Base-by-base conservation (phyloP, 2,888 invertebrate species). In the Drosophila imparisetae region DNA sequence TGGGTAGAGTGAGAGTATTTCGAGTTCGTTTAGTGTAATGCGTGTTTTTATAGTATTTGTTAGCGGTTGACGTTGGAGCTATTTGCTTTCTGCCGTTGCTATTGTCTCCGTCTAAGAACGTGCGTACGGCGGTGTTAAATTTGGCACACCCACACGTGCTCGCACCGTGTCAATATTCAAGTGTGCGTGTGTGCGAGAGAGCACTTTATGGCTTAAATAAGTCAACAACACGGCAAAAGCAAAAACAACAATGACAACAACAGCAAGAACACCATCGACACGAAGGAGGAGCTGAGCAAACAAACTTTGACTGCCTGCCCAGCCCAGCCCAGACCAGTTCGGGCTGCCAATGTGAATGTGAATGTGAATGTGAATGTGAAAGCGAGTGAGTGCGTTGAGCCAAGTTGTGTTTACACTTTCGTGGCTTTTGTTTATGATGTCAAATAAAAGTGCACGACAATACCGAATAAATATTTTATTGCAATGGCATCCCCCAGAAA, bases 381-480 rank as follows among this genome's bases (percentile, higher is more conserved):
- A n/a, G 50, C 50, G 50, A 29, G 62, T 62, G 52, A 60, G 40
- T 64, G 64, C 57, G 75, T 72, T 89, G 86, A 78, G 69, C 68
- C 67, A 84, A 89, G 79, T 89, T 86, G 81, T 86, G 90, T 86
- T 88, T 90, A 90, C 91, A 90, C 91, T 86, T 86, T 91, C 90
- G 90, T 90, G 91, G 86, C 90, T 90, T 84, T 86, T 86, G 91
- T 86, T 86, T 86, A 86, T 86, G 89, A 86, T 88, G 86, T 86
- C 86, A 86, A 87, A 91, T 90, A 88, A 87, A 90, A 90, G 86
- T 90, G 91, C 89, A 85, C 91, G 86, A 89, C 91, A 86, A 90
- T 88, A 90, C 88, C 86, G 72, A 90, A 86, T 86, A 90, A 90
- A 90, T 86, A 90, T 90, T 86, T 86, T 90, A 86, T 86, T 90